A percentile compares a stretch with the other conserved stretches of the same genome.
Conservation (phyloP, 2,888 invertebrate species). For the Eueremaeus valkanovi region DNA sequence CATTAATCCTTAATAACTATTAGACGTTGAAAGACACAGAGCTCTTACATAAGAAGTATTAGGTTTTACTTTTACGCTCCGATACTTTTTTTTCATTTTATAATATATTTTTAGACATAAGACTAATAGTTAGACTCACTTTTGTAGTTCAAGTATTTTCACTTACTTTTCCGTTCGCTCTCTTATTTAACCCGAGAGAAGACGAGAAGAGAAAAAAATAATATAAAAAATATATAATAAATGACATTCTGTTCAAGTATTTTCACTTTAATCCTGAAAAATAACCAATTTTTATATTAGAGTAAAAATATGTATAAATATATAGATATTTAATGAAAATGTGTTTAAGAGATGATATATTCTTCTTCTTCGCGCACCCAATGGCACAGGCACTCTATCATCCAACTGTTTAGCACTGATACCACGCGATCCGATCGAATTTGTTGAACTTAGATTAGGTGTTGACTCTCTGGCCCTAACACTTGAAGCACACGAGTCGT, state of each 20-base stretch:
- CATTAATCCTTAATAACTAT: slow-evolving; percentile 16
- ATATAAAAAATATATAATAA: background rate
- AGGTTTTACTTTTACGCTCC: background rate
- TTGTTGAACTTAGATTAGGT: slow-evolving; percentile 68
- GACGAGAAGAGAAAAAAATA: background rate
- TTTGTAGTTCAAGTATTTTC: background rate
- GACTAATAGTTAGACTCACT: background rate
- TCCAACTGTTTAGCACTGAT: background rate
- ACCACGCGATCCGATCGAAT: slow-evolving; percentile 16
- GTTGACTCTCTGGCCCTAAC: slow-evolving; percentile 74
- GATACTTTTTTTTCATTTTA: slow-evolving; percentile 1
- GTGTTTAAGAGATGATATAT: background rate
- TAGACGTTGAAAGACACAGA: background rate
- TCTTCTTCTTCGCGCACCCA: background rate
- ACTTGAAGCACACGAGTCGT: slow-evolving; percentile 89
- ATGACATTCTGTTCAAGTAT: slow-evolving; percentile 6
- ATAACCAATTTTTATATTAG: slow-evolving; percentile 20
- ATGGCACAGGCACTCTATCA: background rate
- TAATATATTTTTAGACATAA: background rate
- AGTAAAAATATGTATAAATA: background rate
- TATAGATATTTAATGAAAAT: no score
- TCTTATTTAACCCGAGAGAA: background rate
- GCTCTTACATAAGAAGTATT: background rate
- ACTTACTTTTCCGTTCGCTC: background rate
- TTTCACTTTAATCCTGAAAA: slow-evolving; percentile 16